phyloP scores from a whole-genome alignment of 2,113 vertebrate genomes.

The Sinocyclocheilus grahami region DNA sequence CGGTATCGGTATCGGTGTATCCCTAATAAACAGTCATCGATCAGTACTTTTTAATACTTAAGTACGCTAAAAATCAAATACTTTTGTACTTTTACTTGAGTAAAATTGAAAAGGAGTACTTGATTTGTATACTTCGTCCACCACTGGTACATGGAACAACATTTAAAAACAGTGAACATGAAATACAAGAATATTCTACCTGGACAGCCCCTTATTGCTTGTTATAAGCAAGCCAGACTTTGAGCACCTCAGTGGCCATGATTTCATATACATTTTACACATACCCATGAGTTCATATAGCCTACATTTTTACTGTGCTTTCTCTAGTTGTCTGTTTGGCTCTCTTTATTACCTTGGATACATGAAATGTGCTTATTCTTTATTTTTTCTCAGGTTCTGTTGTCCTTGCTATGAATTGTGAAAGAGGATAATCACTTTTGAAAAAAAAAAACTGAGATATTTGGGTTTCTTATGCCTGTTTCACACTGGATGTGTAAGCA shows the following conservation, averaged over 20 bases:
- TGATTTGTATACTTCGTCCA: too few relatives aligned
- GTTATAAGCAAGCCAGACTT: not conserved
- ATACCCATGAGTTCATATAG: not conserved
- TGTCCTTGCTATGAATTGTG: conserved; percentile 8
- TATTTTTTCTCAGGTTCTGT: not conserved
- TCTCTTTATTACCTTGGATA: not conserved
- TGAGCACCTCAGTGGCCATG: not conserved
- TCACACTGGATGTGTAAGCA: not conserved
- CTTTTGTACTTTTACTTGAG: too few relatives aligned
- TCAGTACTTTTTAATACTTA: too few relatives aligned
- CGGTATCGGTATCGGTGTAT: too few relatives aligned
- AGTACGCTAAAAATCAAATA: too few relatives aligned
- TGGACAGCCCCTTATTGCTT: not conserved
- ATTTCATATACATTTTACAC: not conserved
- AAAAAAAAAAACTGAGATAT: not conserved
- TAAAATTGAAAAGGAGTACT: too few relatives aligned
- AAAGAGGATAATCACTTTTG: conserved; percentile 4
- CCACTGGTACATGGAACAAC: too few relatives aligned
- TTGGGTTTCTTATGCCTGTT: not conserved
- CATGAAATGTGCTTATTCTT: not conserved
- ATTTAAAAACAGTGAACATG: too few relatives aligned
- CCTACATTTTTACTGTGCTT: not conserved
- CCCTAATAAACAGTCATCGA: too few relatives aligned
- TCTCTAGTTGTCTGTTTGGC: not conserved
- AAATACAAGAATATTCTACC: too few relatives aligned